Evolutionary conservation across 1,140 invertebrate genomes (phyloP), one percentile per base, ranked within the genome.

Genomic region (Carposina sasakii): DNA sequence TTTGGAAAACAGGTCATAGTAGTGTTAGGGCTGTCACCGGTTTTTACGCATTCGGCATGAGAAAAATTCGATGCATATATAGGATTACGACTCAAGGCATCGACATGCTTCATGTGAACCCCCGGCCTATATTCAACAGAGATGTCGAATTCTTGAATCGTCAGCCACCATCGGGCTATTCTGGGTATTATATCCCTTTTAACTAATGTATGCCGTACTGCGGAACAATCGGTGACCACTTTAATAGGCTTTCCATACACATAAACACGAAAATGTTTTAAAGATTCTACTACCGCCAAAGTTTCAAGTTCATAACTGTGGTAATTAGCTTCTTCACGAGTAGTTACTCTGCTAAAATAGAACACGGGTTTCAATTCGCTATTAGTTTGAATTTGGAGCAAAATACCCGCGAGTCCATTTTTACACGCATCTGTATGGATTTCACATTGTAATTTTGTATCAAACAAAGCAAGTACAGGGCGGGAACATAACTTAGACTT

Each of bases 191-290:
- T 19, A 41, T 63, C 54, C 26, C 47, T 22, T 39, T 60, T 65
- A 2, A 31, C 23, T 20, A 67, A 51, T 1, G 60, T 73, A 16
- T 41, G 39, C 3, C 47, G 8, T 19, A 45, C 20, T n/a, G 57
- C 37, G 15, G 50, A 20, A n/a, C 44, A 58, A 42, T 74, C 61
- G 6, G 76, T 87, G 19, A 77, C 57, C 1, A 87, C 59, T 5
- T 44, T 77, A 56, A 88, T 86, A 8, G 74, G 54, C 6, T 52
- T 73, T 19, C 66, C 62, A 23, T 62, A 49, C 16, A 87, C 58
- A 63, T 75, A 88, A 42, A 63, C 46, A 21, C 60, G 48, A 49
- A 85, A 86, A 31, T 75, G 57, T 52, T 74, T 60, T 6, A 87
- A 54, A 4, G 71, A 70, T 52, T 67, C 64, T n/a, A 86, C 53